Percentiles rank a stretch among this genome's conserved stretches.
These are phyloP conservation scores for Drosophila subquinaria DNA, from an alignment of 2,888 invertebrate species.

Conservation along the genomic window DNA sequence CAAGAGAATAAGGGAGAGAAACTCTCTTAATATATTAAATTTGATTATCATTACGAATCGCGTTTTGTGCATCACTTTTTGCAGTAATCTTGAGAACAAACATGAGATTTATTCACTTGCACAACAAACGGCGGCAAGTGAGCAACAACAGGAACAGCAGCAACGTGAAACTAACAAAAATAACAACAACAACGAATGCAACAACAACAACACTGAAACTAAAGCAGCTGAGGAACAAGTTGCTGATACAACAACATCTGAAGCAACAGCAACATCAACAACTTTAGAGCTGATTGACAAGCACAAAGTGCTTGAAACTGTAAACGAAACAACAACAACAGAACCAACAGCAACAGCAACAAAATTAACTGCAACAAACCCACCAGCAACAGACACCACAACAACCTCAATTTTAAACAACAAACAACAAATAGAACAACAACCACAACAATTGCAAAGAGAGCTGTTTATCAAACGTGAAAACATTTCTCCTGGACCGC, in stretches of 20 bases:
- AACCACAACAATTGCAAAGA: slow-evolving; percentile 40
- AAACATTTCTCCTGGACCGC: slow-evolving; percentile 68
- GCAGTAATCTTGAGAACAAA: slow-evolving; percentile 86
- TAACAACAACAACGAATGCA: slow-evolving; percentile 44
- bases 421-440: slow-evolving; percentile 21
- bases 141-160: slow-evolving; percentile 62
- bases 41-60: slow-evolving; percentile 57
- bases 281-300: slow-evolving; percentile 50
- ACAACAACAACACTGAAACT: slow-evolving; percentile 20
- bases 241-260: slow-evolving; percentile 14
- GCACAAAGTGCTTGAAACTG: slow-evolving; percentile 51
- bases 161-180: slow-evolving; percentile 56
- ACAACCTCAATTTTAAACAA: slow-evolving; percentile 25
- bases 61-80: slow-evolving; percentile 78
- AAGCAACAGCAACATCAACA: slow-evolving; percentile 33
- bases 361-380: slow-evolving; percentile 32
- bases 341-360: slow-evolving; percentile 19
- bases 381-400: slow-evolving; percentile 37
- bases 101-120: slow-evolving; percentile 86
- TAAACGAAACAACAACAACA: slow-evolving; percentile 24
- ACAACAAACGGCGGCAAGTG: slow-evolving; percentile 85
- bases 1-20: slow-evolving; percentile 6
- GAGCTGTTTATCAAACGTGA: slow-evolving; percentile 71
- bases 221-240: slow-evolving; percentile 28
- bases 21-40: slow-evolving; percentile 3